Percentiles rank a stretch among this genome's conserved stretches.
Conservation (phyloP, 2,888 invertebrate species). For the Mythimna impura region DNA sequence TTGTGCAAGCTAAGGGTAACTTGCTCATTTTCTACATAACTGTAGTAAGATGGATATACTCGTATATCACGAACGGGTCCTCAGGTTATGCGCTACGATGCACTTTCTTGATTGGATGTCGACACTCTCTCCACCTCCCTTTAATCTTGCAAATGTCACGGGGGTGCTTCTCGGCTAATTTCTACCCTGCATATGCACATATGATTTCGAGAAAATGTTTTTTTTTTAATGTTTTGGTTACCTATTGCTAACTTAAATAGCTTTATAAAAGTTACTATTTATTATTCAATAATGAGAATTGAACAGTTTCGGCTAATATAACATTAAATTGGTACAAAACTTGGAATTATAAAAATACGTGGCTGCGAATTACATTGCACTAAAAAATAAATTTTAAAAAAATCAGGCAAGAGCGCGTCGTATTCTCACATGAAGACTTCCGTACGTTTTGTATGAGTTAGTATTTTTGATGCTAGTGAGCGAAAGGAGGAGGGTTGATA, state of each 20-base stretch:
- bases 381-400: too few relatives aligned
- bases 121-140: constrained; percentile 59
- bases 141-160: constrained; percentile 75
- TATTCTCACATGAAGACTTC: too few relatives aligned
- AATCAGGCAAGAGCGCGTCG: too few relatives aligned
- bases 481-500: too few relatives aligned
- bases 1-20: too few relatives aligned
- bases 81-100: constrained; percentile 68
- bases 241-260: not conserved
- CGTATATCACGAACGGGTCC: constrained; percentile 52
- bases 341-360: too few relatives aligned
- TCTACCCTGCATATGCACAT: constrained; percentile 24
- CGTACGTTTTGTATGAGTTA: too few relatives aligned
- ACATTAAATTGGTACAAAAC: too few relatives aligned
- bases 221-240: not conserved
- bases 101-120: constrained; percentile 78
- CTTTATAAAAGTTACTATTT: not conserved
- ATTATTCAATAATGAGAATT: not conserved
- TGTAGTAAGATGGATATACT: constrained; percentile 7
- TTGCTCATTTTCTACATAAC: not conserved
- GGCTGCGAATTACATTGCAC: too few relatives aligned
- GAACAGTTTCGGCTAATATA: not conserved
- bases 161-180: constrained; percentile 56
- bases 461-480: too few relatives aligned
- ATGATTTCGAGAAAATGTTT: not conserved